Base-by-base conservation (phyloP, 2,797 vertebrate species). In the Dicrostonyx torquatus region DNA sequence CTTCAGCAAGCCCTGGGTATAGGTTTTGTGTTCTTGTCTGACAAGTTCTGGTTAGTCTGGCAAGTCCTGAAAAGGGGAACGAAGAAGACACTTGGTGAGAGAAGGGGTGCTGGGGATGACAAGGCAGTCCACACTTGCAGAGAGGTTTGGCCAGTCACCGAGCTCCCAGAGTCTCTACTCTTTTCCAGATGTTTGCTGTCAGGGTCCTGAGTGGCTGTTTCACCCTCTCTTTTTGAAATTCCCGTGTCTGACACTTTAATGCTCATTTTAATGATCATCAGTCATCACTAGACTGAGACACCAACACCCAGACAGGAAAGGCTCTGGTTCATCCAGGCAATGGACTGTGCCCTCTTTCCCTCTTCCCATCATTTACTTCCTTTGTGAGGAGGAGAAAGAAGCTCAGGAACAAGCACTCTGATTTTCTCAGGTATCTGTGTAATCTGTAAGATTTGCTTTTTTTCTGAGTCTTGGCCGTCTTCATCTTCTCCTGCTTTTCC, bases 401-500 rank as follows among this genome's bases (percentile, higher is more conserved):
- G 58, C 95, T 31, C 83, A 91, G 50, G 20, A 80, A 55, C 11
- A 53, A 87, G 53, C 43, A 80, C 84, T 92, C 68, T 95, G 73
- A 53, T 95, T 92, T 87, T 48, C 70, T 82, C 76, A 53, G 78
- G 87, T 93, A 55, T 88, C 88, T 90, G 48, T 93, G 94, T 91
- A 93, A 89, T 93, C 58, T 66, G 62, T 50, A 50, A 79, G 64
- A 90, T 94, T 87, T 43, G 86, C 93, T 15, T 87, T 68, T 83
- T n/a, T 91, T 95, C 76, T 78, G 72, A 73, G 87, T 95, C 66
- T 79, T 85, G 75, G 77, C 84, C 77, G 34, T 91, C 92, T 95
- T 95, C 88, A 75, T 94, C 77, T 95, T 97, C 95, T 92, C 72
- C 84, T 93, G 60, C n/a, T 60, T 79, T 68, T 50, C 89, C 90